Evolutionary conservation across 2,113 vertebrate species (phyloP), one percentile per base, ranked within the genome.

Genomic region (Phocoena phocoena): DNA sequence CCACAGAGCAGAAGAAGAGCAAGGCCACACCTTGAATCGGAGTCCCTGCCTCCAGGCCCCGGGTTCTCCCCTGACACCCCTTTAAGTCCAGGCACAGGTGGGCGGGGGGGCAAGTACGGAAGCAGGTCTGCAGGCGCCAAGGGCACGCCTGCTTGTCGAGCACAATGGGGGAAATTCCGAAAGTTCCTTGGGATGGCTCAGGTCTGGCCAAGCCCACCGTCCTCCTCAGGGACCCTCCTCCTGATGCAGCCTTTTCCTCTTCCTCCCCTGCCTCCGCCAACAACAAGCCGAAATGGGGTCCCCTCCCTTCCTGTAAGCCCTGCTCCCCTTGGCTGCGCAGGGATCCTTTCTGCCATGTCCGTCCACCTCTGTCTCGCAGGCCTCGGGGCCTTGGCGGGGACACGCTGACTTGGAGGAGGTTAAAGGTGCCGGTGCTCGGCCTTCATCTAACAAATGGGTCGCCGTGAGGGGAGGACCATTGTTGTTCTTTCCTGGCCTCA

Each of bases 361-460:
- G 68, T 28, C 68, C 95, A 0, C 12, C 87, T 82, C 33, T 0
- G 7, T 77, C 73, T 70, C 28, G 3, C 2, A 8, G n/a, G 47
- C 62, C 8, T 36, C 2, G 0, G 88, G 80, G 0, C 76, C 74
- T 38, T 18, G 95, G 9, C 89, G 1, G 73, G 65, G 97, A 79
- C 81, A 82, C 60, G 94, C 98, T 97, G 98, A 95, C 98, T 98
- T 97, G 90, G 60, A 3, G 3, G 60, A 97, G 98, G 98, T 98
- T 97, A 98, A 98, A 98, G 98, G 98, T 98, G 97, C 82, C 41
- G 70, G 96, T 95, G 93, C 83, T 79, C 68, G 8, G 94, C 88
- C 83, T 95, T 90, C 97, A 1, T 84, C 96, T 98, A 97, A 97
- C 98, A 99, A 98, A 99, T 96, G 98, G 98, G 97, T 4, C 85